Percentiles rank a stretch among this genome's conserved stretches.
Evolutionary conservation across 2,797 vertebrate genomes (phyloP).

Genomic region (Acanthornis magna): DNA sequence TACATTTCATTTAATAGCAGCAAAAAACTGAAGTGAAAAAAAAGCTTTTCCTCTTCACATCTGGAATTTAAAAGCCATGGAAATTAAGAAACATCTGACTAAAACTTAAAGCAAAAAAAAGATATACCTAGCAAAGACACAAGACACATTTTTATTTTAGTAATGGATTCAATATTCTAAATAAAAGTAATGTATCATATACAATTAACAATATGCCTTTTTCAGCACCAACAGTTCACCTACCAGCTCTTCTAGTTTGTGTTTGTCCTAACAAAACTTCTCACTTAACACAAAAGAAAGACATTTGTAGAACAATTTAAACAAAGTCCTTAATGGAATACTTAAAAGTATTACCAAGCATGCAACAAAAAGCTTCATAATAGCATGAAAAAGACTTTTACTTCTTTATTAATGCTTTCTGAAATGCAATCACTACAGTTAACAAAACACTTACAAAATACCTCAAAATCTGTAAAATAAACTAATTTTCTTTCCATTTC

Average conservation of each 20-base stretch:
- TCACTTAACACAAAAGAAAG: background rate
- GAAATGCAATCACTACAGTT: constrained; percentile 22
- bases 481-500: constrained; percentile 58
- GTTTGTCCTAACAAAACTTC: background rate
- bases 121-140: background rate
- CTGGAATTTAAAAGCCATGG: background rate
- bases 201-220: background rate
- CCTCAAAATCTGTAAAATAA: constrained; percentile 47
- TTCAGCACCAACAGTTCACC: background rate
- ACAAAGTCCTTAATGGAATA: background rate
- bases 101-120: background rate
- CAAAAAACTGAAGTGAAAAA: background rate
- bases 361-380: constrained; percentile 39
- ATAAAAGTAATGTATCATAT: background rate
- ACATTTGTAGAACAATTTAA: background rate
- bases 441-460: constrained; percentile 40
- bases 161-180: background rate
- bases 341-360: background rate
- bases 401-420: constrained; percentile 47
- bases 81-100: background rate
- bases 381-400: background rate
- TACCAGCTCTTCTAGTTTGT: background rate
- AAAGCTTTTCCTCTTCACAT: background rate
- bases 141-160: background rate
- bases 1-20: background rate